phyloP scores from a whole-genome alignment of 1,140 invertebrate genomes.

The Acromyrmex echinatior region DNA sequence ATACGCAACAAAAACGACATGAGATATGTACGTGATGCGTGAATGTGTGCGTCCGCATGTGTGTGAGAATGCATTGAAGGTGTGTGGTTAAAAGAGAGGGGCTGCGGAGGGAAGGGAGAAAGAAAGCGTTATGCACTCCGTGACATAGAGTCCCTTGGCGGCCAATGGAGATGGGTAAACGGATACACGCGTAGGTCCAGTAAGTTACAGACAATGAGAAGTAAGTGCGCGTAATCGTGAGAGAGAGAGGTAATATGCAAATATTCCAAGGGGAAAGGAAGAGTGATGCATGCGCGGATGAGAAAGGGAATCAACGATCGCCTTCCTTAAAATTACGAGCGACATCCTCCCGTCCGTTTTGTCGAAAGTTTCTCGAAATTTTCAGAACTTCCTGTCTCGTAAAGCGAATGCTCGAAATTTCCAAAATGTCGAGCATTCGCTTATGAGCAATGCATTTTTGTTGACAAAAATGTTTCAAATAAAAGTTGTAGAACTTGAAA shows the following conservation, averaged over 20 bases:
- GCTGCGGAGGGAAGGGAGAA: neutral
- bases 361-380: neutral
- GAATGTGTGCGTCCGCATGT: neutral
- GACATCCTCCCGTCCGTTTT: neutral
- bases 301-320: neutral
- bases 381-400: too few species aligned
- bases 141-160: constrained; percentile 15
- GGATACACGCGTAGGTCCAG: constrained; percentile 18
- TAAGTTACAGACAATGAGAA: neutral
- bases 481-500: too few species aligned
- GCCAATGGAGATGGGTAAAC: neutral
- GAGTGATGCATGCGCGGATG: neutral
- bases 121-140: constrained; percentile 28
- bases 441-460: too few species aligned
- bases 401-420: neutral
- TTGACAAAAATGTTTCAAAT: too few species aligned
- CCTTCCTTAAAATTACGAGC: neutral
- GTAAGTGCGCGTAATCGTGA: constrained; percentile 22
- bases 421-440: too few species aligned
- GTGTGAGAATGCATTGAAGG: neutral
- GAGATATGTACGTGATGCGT: neutral
- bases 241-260: constrained; percentile 20
- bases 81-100: neutral
- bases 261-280: neutral
- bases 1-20: constrained; percentile 23